Percentiles rank a stretch among this genome's conserved stretches.
These are phyloP conservation scores for Candidula unifasciata DNA, from an alignment of 2,888 invertebrate genomes.

Conservation along the genomic window DNA sequence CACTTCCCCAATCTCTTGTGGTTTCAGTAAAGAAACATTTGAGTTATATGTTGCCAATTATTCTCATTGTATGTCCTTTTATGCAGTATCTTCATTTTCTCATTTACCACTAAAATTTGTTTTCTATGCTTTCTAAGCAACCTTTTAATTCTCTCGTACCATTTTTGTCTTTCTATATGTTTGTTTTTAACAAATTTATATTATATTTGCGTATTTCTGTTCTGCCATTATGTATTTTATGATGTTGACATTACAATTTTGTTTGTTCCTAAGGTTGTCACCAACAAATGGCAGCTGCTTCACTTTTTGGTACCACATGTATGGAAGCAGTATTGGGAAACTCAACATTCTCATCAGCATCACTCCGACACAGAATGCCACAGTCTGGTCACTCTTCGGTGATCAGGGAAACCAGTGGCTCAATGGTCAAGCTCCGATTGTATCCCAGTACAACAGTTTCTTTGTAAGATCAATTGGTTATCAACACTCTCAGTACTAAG, in stretches of 20 bases:
- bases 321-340: constrained; percentile 58
- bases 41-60: too few relatives aligned
- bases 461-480: constrained; percentile 40
- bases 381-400: constrained; percentile 65
- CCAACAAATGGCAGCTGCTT: constrained; percentile 48
- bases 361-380: constrained; percentile 54
- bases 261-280: constrained; percentile 16
- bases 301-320: constrained; percentile 61
- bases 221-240: background rate
- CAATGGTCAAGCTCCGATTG: constrained; percentile 61
- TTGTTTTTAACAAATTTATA: too few relatives aligned
- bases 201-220: too few relatives aligned
- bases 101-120: too few relatives aligned
- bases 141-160: too few relatives aligned
- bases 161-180: too few relatives aligned
- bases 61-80: too few relatives aligned
- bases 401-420: constrained; percentile 64
- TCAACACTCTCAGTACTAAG: too few relatives aligned
- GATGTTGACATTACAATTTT: background rate
- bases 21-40: too few relatives aligned
- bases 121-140: too few relatives aligned
- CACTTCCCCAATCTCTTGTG: too few relatives aligned
- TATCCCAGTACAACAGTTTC: constrained; percentile 33
- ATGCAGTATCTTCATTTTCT: too few relatives aligned
- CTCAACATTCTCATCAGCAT: constrained; percentile 64